Percentiles rank a stretch among this genome's conserved stretches.
phyloP scores from a whole-genome alignment of 2,888 invertebrate species.

The Drosophila vallismaia region DNA sequence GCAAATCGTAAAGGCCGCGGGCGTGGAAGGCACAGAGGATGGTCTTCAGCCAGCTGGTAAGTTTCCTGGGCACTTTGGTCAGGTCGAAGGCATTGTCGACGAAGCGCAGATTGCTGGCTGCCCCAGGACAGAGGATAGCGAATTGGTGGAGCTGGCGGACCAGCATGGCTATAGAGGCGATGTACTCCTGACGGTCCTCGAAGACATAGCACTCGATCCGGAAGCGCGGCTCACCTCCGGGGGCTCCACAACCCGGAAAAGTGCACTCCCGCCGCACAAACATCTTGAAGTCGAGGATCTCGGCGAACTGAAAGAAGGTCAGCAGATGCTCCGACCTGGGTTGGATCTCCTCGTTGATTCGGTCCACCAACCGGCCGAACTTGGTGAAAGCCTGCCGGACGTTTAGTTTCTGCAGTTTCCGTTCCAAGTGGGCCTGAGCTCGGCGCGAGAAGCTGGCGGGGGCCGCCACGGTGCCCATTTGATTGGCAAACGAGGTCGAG shows the following conservation, averaged over 20 bases:
- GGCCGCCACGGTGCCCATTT: background rate
- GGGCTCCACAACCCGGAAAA: background rate
- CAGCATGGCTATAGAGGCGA: constrained; percentile 12
- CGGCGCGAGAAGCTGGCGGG: constrained; percentile 5
- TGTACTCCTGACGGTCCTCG: constrained; percentile 30
- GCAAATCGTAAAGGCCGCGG: background rate
- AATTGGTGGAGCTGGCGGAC: constrained; percentile 1
- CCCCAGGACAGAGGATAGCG: background rate
- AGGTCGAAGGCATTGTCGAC: constrained; percentile 29
- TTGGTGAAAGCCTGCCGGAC: constrained; percentile 17
- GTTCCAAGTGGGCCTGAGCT: constrained; percentile 3
- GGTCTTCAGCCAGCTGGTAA: constrained; percentile 1
- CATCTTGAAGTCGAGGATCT: constrained; percentile 26
- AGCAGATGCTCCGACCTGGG: constrained; percentile 16
- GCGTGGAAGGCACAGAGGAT: background rate
- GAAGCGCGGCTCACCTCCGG: background rate
- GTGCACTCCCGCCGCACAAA: constrained; percentile 14
- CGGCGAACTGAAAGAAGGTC: constrained; percentile 29
- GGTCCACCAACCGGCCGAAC: constrained; percentile 5
- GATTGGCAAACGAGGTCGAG: constrained; percentile 6
- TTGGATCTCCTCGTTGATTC: constrained; percentile 11
- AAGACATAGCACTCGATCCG: constrained; percentile 37
- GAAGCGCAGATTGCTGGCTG: constrained; percentile 6
- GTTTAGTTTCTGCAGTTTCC: background rate
- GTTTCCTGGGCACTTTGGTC: background rate